These are phyloP conservation scores for Oreochromis mossambicus DNA, from an alignment of 2,797 vertebrate species.

Conservation along the genomic window DNA sequence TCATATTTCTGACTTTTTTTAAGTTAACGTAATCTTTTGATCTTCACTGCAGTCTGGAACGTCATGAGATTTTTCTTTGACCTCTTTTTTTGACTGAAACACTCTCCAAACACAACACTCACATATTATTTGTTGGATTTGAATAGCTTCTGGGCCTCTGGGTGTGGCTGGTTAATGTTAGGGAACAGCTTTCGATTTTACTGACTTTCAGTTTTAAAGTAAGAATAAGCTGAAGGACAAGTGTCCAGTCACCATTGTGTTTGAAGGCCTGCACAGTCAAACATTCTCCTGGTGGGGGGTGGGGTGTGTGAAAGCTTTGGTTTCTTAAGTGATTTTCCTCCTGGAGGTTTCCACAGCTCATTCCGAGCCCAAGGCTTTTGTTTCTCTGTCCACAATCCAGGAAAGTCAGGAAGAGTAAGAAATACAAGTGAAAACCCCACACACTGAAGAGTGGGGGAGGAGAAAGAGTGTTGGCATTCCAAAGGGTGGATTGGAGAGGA, in stretches of 20 bases:
- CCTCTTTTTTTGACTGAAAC: not conserved
- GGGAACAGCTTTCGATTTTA: not conserved
- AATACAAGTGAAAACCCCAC: not conserved
- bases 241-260: not conserved
- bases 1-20: not conserved
- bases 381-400: conserved; percentile 30
- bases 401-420: not conserved
- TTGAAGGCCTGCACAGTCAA: not conserved
- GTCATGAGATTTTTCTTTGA: not conserved
- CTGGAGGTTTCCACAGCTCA: conserved; percentile 40
- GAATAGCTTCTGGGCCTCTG: not conserved
- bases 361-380: conserved; percentile 34
- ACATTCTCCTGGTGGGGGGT: not conserved
- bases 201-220: not conserved
- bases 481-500: conserved; percentile 70
- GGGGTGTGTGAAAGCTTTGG: conserved; percentile 16
- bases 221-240: not conserved
- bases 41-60: not conserved
- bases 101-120: not conserved
- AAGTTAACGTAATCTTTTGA: not conserved
- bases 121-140: not conserved
- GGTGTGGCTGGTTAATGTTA: not conserved
- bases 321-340: conserved; percentile 51
- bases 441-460: conserved; percentile 15
- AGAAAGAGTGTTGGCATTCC: conserved; percentile 45